Percentiles rank a stretch among this genome's conserved stretches.
phyloP scores from a whole-genome alignment of 2,888 invertebrate genomes.

The Eretmocerus hayati region DNA sequence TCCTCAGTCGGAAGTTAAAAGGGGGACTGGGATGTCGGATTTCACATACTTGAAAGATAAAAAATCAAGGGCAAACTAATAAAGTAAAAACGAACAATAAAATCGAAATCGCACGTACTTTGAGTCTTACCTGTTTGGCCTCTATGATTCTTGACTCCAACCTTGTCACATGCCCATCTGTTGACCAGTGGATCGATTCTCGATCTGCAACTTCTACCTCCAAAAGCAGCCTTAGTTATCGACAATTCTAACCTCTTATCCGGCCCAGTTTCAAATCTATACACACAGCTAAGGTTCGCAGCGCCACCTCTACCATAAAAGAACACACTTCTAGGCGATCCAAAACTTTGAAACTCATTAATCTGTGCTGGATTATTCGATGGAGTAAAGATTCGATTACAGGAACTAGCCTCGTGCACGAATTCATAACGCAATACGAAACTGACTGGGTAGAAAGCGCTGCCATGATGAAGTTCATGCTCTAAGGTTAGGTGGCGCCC shows the following conservation, averaged over 20 bases:
- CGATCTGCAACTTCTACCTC: slow-evolving; percentile 61
- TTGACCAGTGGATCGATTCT: slow-evolving; percentile 59
- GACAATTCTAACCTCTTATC: slow-evolving; percentile 65
- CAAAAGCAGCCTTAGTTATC: slow-evolving; percentile 63
- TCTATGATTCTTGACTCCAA: no score
- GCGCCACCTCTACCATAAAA: slow-evolving; percentile 76
- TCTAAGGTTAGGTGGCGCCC: slow-evolving; percentile 69
- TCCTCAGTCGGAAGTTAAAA: no score
- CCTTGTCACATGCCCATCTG: slow-evolving; percentile 62
- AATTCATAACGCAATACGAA: slow-evolving; percentile 78
- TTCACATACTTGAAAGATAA: no score
- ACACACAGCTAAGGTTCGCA: slow-evolving; percentile 65
- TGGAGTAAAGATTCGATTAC: slow-evolving; percentile 40
- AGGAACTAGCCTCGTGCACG: slow-evolving; percentile 54
- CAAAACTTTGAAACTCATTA: slow-evolving; percentile 46
- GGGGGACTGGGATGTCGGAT: no score
- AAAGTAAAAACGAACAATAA: no score
- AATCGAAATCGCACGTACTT: no score
- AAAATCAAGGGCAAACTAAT: no score
- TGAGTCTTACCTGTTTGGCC: no score
- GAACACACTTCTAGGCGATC: slow-evolving; percentile 74
- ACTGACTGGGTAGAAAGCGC: slow-evolving; percentile 69
- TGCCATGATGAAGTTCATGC: slow-evolving; percentile 70
- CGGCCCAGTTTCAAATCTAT: slow-evolving; percentile 66
- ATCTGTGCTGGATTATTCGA: slow-evolving; percentile 17